Evolutionary conservation across 2,797 vertebrate genomes (phyloP), one percentile per base, ranked within the genome.

Genomic region (Macropus fuliginosus): DNA sequence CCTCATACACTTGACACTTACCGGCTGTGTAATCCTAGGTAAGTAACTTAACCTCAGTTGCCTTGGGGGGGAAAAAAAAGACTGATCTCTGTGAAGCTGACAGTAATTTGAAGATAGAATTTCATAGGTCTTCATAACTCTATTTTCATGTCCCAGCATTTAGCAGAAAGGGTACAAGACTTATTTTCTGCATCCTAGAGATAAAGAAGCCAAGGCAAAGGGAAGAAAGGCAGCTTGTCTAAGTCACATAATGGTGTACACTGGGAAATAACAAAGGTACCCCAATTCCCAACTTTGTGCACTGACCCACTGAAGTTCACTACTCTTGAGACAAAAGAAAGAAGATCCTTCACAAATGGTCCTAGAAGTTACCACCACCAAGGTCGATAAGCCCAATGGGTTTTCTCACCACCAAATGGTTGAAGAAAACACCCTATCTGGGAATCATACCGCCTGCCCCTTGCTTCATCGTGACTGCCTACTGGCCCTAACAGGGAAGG

Each of bases 151-250:
- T 92, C 94, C 94, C 29, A 56, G 56, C 54, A 96, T 91, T 62
- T n/a, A 91, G 89, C 9, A 93, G 94, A 96, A 95, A 46, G 54
- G 96, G 92, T 31, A 14, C 4, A 93, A 95, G 62, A 94, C 91
- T 50, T 18, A 87, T 54, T 4, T 27, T 92, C 93, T 94, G 92
- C 46, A 97, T n/a, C 29, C 93, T 96, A 96, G 91, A 97, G 93
- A 95, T 18, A 52, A 96, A 74, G 81, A 93, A 91, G 91, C 94
- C 40, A 92, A 92, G 89, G 55, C 87, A 97, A 34, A 91, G 92
- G 95, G 81, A 95, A 96, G 14, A 92, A 91, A 95, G 94, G 52
- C 5, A 56, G 93, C 57, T 94, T 97, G 93, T 24, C 28, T 92
- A 92, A 94, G 31, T 96, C 46, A 3, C 59, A 91, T 0, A 94